A percentile compares a stretch with the other conserved stretches of the same genome.
These are phyloP conservation scores for Misgurnus mizolepis DNA, from an alignment of 2,113 vertebrate genomes.

Conservation along the genomic window DNA sequence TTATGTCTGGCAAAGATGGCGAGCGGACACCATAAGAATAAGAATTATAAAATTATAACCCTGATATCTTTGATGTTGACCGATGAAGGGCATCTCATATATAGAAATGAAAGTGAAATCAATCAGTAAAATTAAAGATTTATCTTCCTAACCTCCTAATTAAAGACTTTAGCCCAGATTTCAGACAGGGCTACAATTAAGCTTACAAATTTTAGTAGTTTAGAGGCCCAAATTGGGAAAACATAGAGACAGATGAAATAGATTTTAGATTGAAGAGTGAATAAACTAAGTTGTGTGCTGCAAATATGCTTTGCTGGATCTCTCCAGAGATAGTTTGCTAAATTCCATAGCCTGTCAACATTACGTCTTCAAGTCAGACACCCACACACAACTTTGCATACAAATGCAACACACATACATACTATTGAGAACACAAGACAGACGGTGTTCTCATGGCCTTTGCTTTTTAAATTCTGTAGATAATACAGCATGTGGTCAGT, in stretches of 20 bases:
- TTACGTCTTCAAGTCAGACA: slow-evolving; percentile 34
- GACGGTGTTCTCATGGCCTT: slow-evolving; percentile 29
- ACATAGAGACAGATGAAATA: neutral
- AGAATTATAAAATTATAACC: too few species aligned
- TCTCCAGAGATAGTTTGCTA: slow-evolving; percentile 7
- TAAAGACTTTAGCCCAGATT: too few species aligned
- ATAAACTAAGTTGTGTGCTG: neutral
- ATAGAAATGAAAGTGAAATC: too few species aligned
- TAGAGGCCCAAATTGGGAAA: too few species aligned
- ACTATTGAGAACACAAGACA: slow-evolving; percentile 15
- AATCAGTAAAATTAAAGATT: too few species aligned
- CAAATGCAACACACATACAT: slow-evolving; percentile 6
- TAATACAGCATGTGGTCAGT: slow-evolving; percentile 11
- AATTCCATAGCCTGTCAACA: slow-evolving; percentile 22
- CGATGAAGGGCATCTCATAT: too few species aligned
- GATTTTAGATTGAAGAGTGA: neutral
- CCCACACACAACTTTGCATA: slow-evolving; percentile 26
- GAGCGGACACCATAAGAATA: too few species aligned
- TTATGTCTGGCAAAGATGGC: too few species aligned
- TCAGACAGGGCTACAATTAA: too few species aligned
- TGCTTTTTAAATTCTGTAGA: slow-evolving; percentile 27
- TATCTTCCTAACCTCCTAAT: too few species aligned
- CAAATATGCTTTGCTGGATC: slow-evolving; percentile 1
- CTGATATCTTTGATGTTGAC: too few species aligned
- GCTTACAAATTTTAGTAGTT: neutral